phyloP scores from a whole-genome alignment of 2,113 vertebrate species.

The Elaphurus davidianus region DNA sequence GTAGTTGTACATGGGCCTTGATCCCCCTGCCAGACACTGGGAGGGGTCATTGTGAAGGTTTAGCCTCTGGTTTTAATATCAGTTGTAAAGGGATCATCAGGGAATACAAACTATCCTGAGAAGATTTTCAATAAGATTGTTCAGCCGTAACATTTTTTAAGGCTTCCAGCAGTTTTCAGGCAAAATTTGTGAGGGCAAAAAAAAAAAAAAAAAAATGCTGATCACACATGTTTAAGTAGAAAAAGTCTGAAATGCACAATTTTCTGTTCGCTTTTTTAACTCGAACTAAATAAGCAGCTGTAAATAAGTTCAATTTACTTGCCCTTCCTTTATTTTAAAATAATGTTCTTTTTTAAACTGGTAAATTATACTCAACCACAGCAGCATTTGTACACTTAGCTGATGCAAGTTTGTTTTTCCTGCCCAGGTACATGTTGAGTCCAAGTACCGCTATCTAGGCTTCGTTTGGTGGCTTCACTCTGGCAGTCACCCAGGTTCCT shows the following conservation, averaged over 20 bases:
- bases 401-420: not conserved
- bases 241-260: not conserved
- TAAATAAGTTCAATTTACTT: not conserved
- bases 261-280: not conserved
- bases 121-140: constrained; percentile 21
- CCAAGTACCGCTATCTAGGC: not conserved
- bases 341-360: not conserved
- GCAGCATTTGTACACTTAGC: not conserved
- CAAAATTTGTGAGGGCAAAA: not conserved
- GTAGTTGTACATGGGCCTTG: not conserved
- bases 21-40: not conserved
- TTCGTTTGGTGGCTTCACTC: not conserved
- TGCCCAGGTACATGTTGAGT: not conserved
- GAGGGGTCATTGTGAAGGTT: not conserved
- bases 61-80: constrained; percentile 35
- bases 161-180: not conserved
- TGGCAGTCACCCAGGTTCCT: not conserved
- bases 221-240: not conserved
- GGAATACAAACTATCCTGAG: constrained; percentile 33
- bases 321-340: not conserved
- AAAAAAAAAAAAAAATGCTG: not conserved
- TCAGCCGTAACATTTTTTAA: constrained; percentile 14
- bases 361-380: not conserved
- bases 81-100: not conserved
- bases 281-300: not conserved